Conservation (phyloP, 2,797 vertebrate genomes). For the Mareca strepera region DNA sequence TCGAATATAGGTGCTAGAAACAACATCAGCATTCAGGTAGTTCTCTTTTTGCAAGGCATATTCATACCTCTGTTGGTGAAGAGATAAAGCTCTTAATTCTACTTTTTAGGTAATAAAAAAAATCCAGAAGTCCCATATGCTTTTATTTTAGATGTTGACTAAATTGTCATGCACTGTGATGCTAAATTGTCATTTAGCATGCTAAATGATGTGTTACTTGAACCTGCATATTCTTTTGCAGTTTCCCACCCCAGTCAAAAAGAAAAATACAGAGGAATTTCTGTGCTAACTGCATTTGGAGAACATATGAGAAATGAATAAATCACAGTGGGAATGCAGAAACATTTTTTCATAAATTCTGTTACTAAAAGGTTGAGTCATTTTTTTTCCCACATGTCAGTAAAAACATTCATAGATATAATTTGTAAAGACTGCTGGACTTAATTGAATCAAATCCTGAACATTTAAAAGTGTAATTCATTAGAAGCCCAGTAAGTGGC, state of each 20-base stretch:
- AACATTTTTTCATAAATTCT: rapidly evolving
- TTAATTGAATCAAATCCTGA: not conserved
- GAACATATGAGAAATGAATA: not conserved
- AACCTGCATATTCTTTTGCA: rapidly evolving
- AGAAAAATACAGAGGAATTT: not conserved
- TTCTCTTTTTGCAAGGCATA: too few relatives aligned
- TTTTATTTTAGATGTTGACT: too few relatives aligned
- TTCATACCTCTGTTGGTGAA: not conserved
- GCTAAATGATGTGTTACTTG: rapidly evolving
- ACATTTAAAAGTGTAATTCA: slow-evolving; percentile 11
- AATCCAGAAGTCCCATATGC: not conserved
- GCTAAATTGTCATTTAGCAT: rapidly evolving
- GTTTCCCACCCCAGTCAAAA: not conserved
- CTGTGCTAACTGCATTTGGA: not conserved
- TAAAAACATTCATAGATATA: not conserved
- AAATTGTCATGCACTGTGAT: rapidly evolving
- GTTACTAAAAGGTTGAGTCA: not conserved
- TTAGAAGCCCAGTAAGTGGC: slow-evolving; percentile 17
- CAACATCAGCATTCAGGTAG: not conserved
- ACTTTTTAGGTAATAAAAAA: too few relatives aligned
- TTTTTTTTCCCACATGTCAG: rapidly evolving
- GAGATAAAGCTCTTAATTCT: too few relatives aligned
- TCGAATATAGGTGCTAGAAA: not conserved
- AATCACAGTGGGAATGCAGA: not conserved
- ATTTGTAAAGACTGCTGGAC: not conserved